Evolutionary conservation across 2,797 vertebrate genomes (phyloP).

Genomic region (Cichlasoma orientale): DNA sequence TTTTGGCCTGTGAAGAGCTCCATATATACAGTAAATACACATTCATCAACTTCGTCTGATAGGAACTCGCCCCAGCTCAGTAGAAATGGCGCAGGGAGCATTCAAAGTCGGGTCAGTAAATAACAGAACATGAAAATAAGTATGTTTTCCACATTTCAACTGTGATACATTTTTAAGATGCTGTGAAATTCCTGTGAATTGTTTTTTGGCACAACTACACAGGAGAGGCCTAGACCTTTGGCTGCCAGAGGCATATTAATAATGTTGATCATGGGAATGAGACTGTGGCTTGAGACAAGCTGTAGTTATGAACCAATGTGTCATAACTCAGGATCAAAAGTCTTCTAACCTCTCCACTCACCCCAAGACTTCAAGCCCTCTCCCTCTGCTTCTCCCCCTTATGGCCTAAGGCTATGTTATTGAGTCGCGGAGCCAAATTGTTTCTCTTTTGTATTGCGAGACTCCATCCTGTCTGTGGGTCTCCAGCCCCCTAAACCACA

Average conservation of each 20-base stretch:
- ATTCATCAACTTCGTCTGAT: constrained; percentile 59
- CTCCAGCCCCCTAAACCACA: constrained; percentile 85
- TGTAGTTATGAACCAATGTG: constrained; percentile 75
- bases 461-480: constrained; percentile 88
- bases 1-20: constrained; percentile 45
- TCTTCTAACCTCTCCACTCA: constrained; percentile 73
- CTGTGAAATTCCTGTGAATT: constrained; percentile 76
- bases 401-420: constrained; percentile 77
- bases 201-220: constrained; percentile 75
- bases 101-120: constrained; percentile 62
- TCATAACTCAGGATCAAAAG: constrained; percentile 80
- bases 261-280: constrained; percentile 79
- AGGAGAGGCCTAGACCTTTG: constrained; percentile 68
- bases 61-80: constrained; percentile 30
- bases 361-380: constrained; percentile 65
- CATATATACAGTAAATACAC: constrained; percentile 59
- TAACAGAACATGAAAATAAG: constrained; percentile 67
- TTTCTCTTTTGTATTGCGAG: constrained; percentile 85
- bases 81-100: constrained; percentile 47
- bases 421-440: constrained; percentile 82
- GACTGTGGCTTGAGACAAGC: constrained; percentile 66
- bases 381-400: constrained; percentile 58
- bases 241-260: constrained; percentile 75
- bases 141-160: constrained; percentile 71
- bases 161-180: constrained; percentile 73